Base-by-base conservation (phyloP, 2,113 vertebrate genomes). In the Bungarus multicinctus region DNA sequence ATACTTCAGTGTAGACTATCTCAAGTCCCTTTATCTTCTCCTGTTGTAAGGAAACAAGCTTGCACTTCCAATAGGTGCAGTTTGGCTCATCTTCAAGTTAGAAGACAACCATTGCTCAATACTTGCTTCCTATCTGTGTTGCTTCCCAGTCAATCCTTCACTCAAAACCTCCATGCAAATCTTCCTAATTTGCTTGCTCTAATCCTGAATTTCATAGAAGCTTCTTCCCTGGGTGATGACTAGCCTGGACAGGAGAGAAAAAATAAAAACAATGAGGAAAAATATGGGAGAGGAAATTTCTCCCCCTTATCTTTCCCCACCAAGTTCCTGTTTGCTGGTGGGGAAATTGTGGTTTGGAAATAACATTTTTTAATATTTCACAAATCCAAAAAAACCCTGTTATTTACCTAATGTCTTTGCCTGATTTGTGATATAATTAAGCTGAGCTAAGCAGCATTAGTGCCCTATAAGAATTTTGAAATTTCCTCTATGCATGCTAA, bases 281-380 rank as follows among this genome's bases (percentile, higher is more conserved):
- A 81, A 81, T 20, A 34, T 69, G 69, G n/a, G 5, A 34, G 5
- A 14, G n/a, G n/a, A 4, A 39, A 34, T 34, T 74, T 14, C n/a
- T 74, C n/a, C 27, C 30, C 5, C 14, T 74, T 74, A n/a, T 34
- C 30, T 74, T n/a, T n/a, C 30, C 30, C 30, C 12, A 34, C 64
- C 64, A 74, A 20, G 14, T 74, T 74, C 69, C 69, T 39, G 2
- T 74, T 74, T 74, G 16, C 69, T 39, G 27, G 86, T 30, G 50
- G 39, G 12, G 87, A 96, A 95, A 34, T 47, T 93, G 95, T 91
- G 92, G 0, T 74, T 43, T 58, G 25, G 93, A 95, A 92, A n/a
- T 95, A 97, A 97, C 96, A 25, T 92, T 96, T 94, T 58, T 90
- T 90, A 7, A 93, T 95, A 89, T 85, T 96, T 95, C 94, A 93